Evolutionary conservation across 92 coral and sea anemone species (phyloP), one percentile per base, ranked within the genome.

Genomic region (Phenganax marumi): DNA sequence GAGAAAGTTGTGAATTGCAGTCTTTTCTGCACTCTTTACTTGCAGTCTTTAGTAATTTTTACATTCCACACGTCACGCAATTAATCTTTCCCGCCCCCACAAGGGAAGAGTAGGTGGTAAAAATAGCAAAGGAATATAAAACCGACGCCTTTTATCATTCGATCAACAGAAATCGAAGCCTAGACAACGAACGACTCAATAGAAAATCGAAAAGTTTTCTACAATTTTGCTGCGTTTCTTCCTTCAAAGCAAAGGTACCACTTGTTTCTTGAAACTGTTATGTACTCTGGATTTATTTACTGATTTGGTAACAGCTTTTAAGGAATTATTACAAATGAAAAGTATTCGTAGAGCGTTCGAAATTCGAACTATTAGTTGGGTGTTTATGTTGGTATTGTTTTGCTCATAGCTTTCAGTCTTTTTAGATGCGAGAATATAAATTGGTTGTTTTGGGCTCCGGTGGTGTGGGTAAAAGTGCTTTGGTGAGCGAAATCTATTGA

Each of bases 391-490:
- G 77, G 25, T 72, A 23, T 68, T 72, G 77, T 78, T 50, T 78
- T 66, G 72, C 13, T 25, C 72, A 25, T 12, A 25, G 26, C 24
- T 50, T 46, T 19, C 12, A 26, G 24, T 61, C 33, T 39, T 51
- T 61, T 75, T 84, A 86, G 86, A 96, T 96, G 99, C 96, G 99
- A 18, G 99, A 96, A 85, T 96, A 96, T 87, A 96, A 96, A 79
- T 91, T 96, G 26, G 99, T 96, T 24, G 99, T 96, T 19, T 97
- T 96, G 56, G 99, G 99, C 33, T 92, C 97, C 86, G 99, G 99
- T 47, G 99, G 99, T 68, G 99, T 96, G 11, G 99, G 99, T 25
- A 96, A 96, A 76, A 92, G 97, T 91, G 99, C 99, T 70, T 79
- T 96, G 97, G 99, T 95, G 91, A 92, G 68, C 33, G 2, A n/a